Evolutionary conservation across 35 echinoderm and acorn worm species (phyloP).

Genomic region (Heliocidaris tuberculata): DNA sequence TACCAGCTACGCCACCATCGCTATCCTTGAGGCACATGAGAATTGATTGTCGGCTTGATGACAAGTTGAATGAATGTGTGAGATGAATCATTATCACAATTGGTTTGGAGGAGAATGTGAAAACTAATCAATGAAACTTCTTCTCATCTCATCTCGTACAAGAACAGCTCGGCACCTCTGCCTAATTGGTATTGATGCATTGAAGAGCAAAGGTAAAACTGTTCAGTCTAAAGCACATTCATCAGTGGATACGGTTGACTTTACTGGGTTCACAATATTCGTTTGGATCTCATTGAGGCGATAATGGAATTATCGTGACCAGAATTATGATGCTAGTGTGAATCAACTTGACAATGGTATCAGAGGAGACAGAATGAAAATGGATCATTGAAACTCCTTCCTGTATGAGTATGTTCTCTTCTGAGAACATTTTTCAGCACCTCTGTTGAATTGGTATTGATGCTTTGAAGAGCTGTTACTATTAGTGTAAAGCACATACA

Average conservation of each 20-base stretch:
- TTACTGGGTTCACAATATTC: neutral
- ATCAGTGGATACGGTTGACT: too few species aligned
- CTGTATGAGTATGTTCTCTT: too few species aligned
- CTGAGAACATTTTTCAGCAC: too few species aligned
- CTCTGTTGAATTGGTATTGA: too few species aligned
- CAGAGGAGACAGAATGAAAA: too few species aligned
- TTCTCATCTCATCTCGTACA: neutral
- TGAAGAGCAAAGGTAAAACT: neutral
- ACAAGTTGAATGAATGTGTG: neutral
- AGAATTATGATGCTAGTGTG: neutral
- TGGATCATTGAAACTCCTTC: too few species aligned
- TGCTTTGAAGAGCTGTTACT: too few species aligned
- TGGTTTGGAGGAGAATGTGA: neutral
- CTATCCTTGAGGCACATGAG: neutral
- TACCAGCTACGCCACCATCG: neutral
- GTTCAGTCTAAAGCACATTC: too few species aligned
- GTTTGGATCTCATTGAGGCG: neutral
- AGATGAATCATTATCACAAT: constrained; percentile 12
- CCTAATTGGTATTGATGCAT: neutral
- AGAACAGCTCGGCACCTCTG: neutral
- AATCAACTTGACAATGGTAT: too few species aligned
- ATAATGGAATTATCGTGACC: neutral
- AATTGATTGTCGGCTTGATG: neutral
- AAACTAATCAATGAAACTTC: neutral
- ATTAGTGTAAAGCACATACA: too few species aligned